Conservation (phyloP, 1,140 invertebrate species). For the Solenopsis fugax region DNA sequence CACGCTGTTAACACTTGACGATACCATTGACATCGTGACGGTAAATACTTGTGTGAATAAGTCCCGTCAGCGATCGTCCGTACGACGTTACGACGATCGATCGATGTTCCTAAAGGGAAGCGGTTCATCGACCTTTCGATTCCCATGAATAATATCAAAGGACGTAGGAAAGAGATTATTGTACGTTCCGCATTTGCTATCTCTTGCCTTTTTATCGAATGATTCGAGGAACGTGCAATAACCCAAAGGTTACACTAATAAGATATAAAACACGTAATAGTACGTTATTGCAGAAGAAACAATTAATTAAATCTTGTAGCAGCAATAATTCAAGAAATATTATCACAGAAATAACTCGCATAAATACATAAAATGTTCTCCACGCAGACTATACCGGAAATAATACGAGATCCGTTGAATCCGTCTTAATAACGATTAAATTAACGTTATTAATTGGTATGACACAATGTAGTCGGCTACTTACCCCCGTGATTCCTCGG, state of each 20-base stretch:
- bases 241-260: neutral
- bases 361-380: constrained; percentile 34
- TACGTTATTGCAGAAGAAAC: neutral
- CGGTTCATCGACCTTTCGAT: constrained; percentile 29
- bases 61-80: constrained; percentile 53
- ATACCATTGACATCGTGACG: constrained; percentile 75
- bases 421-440: constrained; percentile 38
- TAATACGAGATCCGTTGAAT: constrained; percentile 5
- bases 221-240: neutral
- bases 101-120: constrained; percentile 23
- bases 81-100: constrained; percentile 37
- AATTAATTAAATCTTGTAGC: neutral
- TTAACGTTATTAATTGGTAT: constrained; percentile 52
- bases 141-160: neutral
- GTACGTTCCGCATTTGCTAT: neutral
- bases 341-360: constrained; percentile 1
- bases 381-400: neutral
- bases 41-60: constrained; percentile 46
- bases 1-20: constrained; percentile 79
- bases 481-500: constrained; percentile 53
- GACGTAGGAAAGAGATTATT: neutral
- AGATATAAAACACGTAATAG: constrained; percentile 31
- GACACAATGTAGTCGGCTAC: constrained; percentile 41
- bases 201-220: constrained; percentile 10
- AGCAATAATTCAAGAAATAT: neutral